Evolutionary conservation across 2,797 vertebrate genomes (phyloP).

Genomic region (Hippocampus kuda): DNA sequence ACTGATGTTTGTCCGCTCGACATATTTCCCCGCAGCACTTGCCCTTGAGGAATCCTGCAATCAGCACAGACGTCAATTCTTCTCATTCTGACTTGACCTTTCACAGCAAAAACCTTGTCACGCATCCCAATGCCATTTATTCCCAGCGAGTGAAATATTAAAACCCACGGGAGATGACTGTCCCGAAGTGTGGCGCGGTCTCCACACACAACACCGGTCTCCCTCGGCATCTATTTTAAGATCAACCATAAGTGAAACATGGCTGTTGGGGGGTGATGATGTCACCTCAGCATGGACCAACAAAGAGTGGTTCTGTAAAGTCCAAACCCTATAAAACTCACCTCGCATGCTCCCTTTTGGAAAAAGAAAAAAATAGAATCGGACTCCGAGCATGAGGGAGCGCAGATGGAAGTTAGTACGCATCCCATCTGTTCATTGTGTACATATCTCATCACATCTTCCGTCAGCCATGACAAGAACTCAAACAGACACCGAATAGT

Average conservation of each 20-base stretch:
- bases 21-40: slow-evolving; percentile 52
- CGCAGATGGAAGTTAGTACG: slow-evolving; percentile 1
- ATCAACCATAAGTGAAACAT: slow-evolving; percentile 49
- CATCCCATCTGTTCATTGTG: slow-evolving; percentile 11
- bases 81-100: slow-evolving; percentile 61
- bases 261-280: not conserved
- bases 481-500: slow-evolving; percentile 5
- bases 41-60: slow-evolving; percentile 46
- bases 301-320: slow-evolving; percentile 23
- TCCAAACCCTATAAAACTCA: not conserved
- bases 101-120: slow-evolving; percentile 43
- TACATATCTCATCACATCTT: slow-evolving; percentile 19
- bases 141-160: slow-evolving; percentile 66
- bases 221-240: slow-evolving; percentile 33
- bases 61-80: slow-evolving; percentile 50
- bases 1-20: slow-evolving; percentile 37
- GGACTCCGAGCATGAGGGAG: slow-evolving; percentile 1
- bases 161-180: slow-evolving; percentile 37
- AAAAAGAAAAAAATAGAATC: not conserved
- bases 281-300: slow-evolving; percentile 23
- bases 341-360: not conserved
- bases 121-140: slow-evolving; percentile 53
- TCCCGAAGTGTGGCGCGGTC: slow-evolving; percentile 32
- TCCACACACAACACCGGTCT: not conserved
- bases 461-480: slow-evolving; percentile 16